These are phyloP conservation scores for Lysandra bellargus DNA, from an alignment of 2,888 invertebrate species.

Conservation along the genomic window DNA sequence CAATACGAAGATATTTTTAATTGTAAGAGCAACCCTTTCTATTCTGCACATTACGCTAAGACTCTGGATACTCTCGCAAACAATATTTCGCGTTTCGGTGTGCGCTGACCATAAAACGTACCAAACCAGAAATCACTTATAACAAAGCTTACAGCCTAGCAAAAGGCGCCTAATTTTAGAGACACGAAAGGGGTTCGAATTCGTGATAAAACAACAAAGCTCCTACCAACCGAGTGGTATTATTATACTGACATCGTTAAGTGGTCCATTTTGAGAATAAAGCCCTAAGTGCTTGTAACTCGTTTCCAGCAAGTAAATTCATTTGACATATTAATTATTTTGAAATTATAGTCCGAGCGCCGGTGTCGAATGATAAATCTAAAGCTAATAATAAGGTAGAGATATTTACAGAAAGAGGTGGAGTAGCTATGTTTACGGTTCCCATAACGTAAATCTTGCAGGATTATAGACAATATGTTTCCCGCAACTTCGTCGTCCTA, in stretches of 20 bases:
- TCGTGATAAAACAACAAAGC: neutral
- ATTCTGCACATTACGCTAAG: no score
- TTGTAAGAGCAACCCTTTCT: no score
- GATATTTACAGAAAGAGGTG: neutral
- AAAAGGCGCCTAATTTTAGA: neutral
- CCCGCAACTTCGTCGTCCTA: neutral
- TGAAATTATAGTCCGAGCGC: slow-evolving; percentile 12
- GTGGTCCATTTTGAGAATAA: slow-evolving; percentile 17
- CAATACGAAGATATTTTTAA: no score
- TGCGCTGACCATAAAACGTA: no score
- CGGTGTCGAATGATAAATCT: slow-evolving; percentile 1
- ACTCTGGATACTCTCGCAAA: no score
- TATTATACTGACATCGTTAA: slow-evolving; percentile 4
- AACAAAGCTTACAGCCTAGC: neutral
- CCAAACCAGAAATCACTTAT: no score
- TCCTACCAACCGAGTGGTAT: neutral
- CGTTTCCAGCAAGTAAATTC: slow-evolving; percentile 16
- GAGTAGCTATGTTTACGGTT: neutral
- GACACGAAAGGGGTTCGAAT: neutral
- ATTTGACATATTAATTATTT: slow-evolving; percentile 22
- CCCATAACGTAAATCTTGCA: neutral
- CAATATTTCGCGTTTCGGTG: no score
- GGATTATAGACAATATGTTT: neutral
- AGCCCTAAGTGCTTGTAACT: slow-evolving; percentile 22
- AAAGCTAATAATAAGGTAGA: neutral